These are phyloP conservation scores for Littorina saxatilis DNA, from an alignment of 1,140 invertebrate species.

Conservation along the genomic window DNA sequence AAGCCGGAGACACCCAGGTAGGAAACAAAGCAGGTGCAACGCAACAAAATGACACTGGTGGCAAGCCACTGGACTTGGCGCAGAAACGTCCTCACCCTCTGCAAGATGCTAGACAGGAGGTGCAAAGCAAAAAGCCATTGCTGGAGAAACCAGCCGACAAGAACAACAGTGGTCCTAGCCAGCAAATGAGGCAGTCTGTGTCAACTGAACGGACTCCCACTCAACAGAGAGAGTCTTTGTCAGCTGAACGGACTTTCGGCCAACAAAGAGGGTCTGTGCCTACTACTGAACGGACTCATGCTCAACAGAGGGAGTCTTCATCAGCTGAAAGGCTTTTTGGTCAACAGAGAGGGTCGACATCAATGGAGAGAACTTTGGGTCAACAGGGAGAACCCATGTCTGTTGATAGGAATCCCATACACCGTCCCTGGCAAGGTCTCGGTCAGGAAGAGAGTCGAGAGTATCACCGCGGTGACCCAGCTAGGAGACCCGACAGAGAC, in stretches of 20 bases:
- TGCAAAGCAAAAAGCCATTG: conserved; percentile 3
- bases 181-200: neutral
- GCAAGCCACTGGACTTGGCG: neutral
- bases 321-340: too few species aligned
- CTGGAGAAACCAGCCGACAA: neutral
- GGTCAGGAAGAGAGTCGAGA: neutral
- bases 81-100: neutral
- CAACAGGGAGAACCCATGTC: neutral
- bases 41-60: neutral
- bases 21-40: neutral
- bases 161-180: neutral
- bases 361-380: too few species aligned
- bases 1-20: neutral
- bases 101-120: neutral
- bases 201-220: neutral
- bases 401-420: neutral
- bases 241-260: neutral
- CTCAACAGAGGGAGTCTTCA: too few species aligned
- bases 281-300: too few species aligned
- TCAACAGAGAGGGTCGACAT: too few species aligned
- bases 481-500: too few species aligned
- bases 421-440: conserved; percentile 1
- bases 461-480: neutral
- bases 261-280: too few species aligned
- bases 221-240: neutral